Evolutionary conservation across 1,140 invertebrate species (phyloP).

Genomic region (Lycorma delicatula): DNA sequence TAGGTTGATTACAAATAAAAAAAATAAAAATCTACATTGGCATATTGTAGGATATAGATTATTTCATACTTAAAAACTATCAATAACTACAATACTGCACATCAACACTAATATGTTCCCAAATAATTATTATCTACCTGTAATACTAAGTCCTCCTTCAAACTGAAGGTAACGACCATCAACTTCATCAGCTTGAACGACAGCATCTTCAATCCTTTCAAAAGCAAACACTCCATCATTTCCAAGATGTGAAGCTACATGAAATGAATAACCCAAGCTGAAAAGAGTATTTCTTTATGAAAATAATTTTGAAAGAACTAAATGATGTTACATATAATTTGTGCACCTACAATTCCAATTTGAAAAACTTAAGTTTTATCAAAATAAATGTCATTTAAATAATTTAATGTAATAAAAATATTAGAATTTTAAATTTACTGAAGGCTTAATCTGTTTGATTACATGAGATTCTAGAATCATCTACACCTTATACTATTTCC

Average conservation of each 20-base stretch:
- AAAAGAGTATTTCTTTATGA: constrained; percentile 22
- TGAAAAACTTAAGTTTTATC: neutral
- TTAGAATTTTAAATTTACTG: neutral
- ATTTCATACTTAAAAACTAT: too few relatives aligned
- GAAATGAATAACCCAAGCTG: constrained; percentile 77
- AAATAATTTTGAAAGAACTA: neutral
- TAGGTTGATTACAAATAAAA: too few relatives aligned
- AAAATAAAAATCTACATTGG: too few relatives aligned
- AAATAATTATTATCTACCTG: too few relatives aligned
- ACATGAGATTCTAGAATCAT: too few relatives aligned
- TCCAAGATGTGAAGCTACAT: constrained; percentile 60
- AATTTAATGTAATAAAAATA: constrained; percentile 2
- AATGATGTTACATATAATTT: neutral
- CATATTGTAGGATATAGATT: too few relatives aligned
- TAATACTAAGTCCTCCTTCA: constrained; percentile 68
- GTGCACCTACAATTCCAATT: neutral
- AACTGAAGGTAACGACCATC: constrained; percentile 83
- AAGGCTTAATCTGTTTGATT: too few relatives aligned
- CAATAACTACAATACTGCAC: too few relatives aligned
- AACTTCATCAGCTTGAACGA: constrained; percentile 92
- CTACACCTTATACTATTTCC: too few relatives aligned
- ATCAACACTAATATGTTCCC: too few relatives aligned
- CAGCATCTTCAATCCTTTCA: constrained; percentile 78
- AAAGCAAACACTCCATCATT: constrained; percentile 60
- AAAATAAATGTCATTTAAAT: neutral